These are phyloP conservation scores for Sinocyclocheilus grahami DNA, from an alignment of 2,113 vertebrate genomes.

Conservation along the genomic window DNA sequence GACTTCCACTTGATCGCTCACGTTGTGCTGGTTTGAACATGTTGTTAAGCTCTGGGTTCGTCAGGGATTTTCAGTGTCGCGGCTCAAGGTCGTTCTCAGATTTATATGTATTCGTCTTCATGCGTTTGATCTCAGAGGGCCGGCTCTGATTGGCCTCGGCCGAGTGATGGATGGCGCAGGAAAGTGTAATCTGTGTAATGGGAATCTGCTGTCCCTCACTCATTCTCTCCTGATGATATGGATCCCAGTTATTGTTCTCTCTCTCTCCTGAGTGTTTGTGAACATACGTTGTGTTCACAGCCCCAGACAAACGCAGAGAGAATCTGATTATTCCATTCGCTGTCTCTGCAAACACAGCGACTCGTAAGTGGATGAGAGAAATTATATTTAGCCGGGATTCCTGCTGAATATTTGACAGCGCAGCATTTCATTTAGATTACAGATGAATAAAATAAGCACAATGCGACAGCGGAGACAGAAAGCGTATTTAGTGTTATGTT, in stretches of 20 bases:
- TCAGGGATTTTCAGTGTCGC: not conserved
- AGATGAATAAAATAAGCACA: not conserved
- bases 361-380: not conserved
- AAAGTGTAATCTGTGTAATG: conserved; percentile 18
- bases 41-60: not conserved
- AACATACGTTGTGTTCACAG: conserved; percentile 11
- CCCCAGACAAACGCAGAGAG: not conserved
- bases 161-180: not conserved
- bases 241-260: not conserved
- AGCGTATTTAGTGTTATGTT: not conserved
- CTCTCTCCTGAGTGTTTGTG: not conserved
- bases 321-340: not conserved
- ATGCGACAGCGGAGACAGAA: not conserved
- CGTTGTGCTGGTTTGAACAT: not conserved
- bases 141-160: not conserved
- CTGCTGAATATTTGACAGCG: conserved; percentile 2
- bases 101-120: conserved; percentile 9
- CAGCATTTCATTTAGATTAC: not conserved
- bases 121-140: not conserved
- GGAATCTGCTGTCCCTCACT: not conserved
- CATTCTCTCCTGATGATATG: conserved; percentile 1
- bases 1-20: not conserved
- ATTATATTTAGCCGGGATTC: not conserved
- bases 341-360: not conserved
- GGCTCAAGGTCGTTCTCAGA: not conserved